phyloP scores from a whole-genome alignment of 2,113 vertebrate species.

The Mesitornis unicolor region DNA sequence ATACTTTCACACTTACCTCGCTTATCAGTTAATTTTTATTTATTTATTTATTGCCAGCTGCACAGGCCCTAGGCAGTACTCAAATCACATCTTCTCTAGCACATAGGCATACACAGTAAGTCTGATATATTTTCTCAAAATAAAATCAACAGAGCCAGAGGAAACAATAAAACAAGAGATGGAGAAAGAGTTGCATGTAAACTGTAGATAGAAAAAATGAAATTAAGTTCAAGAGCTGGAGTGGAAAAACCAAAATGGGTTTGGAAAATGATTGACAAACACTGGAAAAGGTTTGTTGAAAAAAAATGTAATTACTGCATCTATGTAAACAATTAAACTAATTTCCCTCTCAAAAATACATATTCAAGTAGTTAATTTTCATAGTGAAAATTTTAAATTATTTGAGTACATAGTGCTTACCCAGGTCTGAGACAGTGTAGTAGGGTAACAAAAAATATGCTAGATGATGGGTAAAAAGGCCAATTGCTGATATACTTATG shows the following conservation, averaged over 20 bases:
- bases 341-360: neutral
- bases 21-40: neutral
- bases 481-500: neutral
- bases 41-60: neutral
- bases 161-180: constrained; percentile 16
- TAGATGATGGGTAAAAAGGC: neutral
- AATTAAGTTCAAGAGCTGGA: neutral
- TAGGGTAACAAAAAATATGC: neutral
- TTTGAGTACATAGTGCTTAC: neutral
- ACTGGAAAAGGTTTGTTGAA: neutral
- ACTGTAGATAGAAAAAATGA: neutral
- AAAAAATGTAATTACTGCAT: neutral
- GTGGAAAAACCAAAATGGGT: neutral
- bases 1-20: neutral
- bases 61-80: neutral
- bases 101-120: neutral
- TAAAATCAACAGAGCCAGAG: constrained; percentile 2
- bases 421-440: neutral
- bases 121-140: constrained; percentile 27
- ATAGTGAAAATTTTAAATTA: neutral
- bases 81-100: neutral
- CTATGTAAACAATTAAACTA: neutral
- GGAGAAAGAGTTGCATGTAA: neutral
- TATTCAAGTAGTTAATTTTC: neutral
- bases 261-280: neutral